A percentile compares a stretch with the other conserved stretches of the same genome.
These are phyloP conservation scores for Muscicapa comitata DNA, from an alignment of 2,797 vertebrate species.

Conservation along the genomic window DNA sequence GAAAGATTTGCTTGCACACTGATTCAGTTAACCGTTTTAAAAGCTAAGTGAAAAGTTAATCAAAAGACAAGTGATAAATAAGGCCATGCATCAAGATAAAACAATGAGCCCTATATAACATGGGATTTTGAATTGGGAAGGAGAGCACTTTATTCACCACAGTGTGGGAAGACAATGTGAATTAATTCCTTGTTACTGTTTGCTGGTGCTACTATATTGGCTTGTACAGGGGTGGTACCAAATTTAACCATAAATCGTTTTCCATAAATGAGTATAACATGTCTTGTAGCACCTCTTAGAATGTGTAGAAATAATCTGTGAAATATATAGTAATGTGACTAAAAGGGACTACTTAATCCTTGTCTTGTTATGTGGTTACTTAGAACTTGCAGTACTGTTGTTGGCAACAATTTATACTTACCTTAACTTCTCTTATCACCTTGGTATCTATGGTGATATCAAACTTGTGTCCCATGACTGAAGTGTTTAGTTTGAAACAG, in stretches of 20 bases:
- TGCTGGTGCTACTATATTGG: background rate
- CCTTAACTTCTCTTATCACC: background rate
- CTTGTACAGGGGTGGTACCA: background rate
- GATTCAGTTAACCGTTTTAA: background rate
- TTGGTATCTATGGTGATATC: constrained; percentile 5
- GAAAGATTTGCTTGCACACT: background rate
- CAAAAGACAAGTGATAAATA: background rate
- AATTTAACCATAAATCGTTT: background rate
- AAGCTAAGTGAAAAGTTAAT: constrained; percentile 7
- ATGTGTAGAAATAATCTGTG: background rate
- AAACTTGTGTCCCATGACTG: constrained; percentile 1
- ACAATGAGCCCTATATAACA: background rate
- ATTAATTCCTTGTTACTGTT: constrained; percentile 21
- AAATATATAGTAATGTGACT: background rate
- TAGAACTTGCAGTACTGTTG: background rate
- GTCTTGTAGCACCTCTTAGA: background rate
- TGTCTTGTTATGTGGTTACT: background rate
- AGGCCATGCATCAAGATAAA: background rate
- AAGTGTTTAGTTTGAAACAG: constrained; percentile 11
- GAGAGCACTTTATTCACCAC: background rate
- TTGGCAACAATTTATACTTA: background rate
- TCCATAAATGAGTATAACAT: background rate
- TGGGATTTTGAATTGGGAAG: background rate
- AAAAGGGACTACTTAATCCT: background rate
- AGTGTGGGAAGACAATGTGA: background rate